These are phyloP conservation scores for Sebastes melanostomus DNA, from an alignment of 2,797 vertebrate genomes.

Conservation along the genomic window DNA sequence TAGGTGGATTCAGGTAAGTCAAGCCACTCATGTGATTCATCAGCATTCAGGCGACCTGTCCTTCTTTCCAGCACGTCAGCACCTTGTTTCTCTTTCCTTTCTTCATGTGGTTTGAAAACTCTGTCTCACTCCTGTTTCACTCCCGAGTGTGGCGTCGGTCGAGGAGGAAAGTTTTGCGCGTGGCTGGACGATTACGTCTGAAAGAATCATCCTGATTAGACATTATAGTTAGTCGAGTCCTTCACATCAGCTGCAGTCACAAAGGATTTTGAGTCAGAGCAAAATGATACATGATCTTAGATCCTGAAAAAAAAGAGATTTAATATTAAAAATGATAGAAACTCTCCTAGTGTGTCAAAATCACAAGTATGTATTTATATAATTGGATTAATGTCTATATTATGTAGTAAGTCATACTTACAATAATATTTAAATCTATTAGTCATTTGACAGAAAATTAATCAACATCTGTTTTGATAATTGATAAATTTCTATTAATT, in stretches of 20 bases:
- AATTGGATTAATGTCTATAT: background rate
- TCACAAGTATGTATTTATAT: background rate
- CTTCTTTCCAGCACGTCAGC: slow-evolving; percentile 45
- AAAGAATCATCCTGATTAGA: slow-evolving; percentile 14
- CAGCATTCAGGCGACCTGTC: background rate
- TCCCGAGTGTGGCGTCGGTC: background rate
- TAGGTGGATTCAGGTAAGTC: slow-evolving; percentile 79
- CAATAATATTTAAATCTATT: background rate
- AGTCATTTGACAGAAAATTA: background rate
- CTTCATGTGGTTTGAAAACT: background rate
- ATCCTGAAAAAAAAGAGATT: background rate
- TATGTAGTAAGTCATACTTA: background rate
- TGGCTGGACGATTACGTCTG: slow-evolving; percentile 42
- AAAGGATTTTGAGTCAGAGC: background rate
- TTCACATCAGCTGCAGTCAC: background rate
- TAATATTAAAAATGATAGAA: background rate
- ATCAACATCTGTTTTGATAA: background rate
- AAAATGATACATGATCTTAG: background rate
- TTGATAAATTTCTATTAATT: background rate
- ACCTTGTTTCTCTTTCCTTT: background rate
- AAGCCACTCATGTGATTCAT: slow-evolving; percentile 28
- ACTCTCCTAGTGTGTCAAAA: background rate
- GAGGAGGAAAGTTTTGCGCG: slow-evolving; percentile 8
- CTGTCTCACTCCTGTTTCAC: slow-evolving; percentile 9
- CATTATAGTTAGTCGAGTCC: background rate